Evolutionary conservation across 2,797 vertebrate genomes (phyloP).

Genomic region (Hypotaenidia philippensis): DNA sequence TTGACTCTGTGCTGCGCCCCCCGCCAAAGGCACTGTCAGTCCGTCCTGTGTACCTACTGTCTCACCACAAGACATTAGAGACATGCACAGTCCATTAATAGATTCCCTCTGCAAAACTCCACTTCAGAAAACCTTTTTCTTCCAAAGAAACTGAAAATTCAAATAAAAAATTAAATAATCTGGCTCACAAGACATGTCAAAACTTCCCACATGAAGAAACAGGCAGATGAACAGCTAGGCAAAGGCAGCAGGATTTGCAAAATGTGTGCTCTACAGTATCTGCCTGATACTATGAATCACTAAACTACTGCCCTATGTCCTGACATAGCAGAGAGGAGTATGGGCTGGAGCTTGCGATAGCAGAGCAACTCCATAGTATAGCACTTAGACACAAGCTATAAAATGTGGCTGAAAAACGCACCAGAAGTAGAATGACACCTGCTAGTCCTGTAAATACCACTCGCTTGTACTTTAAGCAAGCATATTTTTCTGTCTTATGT

Average conservation of each 20-base stretch:
- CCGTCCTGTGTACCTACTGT: not conserved
- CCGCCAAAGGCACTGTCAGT: not conserved
- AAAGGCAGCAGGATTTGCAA: not conserved
- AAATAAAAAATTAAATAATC: not conserved
- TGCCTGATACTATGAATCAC: not conserved
- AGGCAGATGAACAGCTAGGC: not conserved
- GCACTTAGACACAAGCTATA: not conserved
- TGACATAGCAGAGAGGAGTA: not conserved
- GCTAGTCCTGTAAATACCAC: not conserved
- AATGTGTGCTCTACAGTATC: not conserved
- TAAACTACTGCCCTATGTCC: not conserved
- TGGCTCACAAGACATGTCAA: not conserved
- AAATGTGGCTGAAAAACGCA: not conserved
- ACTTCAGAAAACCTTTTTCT: not conserved
- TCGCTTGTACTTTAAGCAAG: not conserved
- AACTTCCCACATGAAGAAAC: not conserved
- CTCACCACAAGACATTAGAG: not conserved
- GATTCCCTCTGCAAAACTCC: not conserved
- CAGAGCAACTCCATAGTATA: not conserved
- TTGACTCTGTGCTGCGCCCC: not conserved
- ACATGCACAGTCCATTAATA: not conserved
- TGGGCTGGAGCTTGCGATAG: not conserved
- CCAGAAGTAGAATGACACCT: not conserved
- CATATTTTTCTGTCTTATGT: not conserved
- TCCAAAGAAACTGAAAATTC: not conserved